A percentile compares a stretch with the other conserved stretches of the same genome.
phyloP scores from a whole-genome alignment of 2,113 vertebrate species.

The Indri indri region DNA sequence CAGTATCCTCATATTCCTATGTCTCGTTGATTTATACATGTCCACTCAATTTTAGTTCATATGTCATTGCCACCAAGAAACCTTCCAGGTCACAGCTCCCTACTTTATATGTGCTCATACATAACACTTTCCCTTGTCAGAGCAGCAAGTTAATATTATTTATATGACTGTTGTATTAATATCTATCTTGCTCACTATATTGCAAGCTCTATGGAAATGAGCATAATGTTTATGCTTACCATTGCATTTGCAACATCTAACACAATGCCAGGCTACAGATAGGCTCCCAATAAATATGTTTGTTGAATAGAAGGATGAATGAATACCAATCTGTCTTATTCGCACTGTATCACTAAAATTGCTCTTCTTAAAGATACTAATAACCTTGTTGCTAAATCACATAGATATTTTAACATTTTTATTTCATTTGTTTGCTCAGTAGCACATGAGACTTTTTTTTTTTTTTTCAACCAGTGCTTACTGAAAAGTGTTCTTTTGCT shows the following conservation, averaged over 20 bases:
- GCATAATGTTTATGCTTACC: neutral
- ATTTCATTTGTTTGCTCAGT: neutral
- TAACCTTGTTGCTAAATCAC: neutral
- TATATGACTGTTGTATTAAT: neutral
- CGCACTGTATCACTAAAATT: neutral
- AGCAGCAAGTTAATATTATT: constrained; percentile 14
- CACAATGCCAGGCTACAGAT: neutral
- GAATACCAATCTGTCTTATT: neutral
- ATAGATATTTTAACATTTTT: neutral
- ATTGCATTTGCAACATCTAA: neutral
- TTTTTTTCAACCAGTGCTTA: neutral
- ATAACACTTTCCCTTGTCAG: neutral
- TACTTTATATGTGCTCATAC: neutral
- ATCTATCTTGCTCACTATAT: neutral
- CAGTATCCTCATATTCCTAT: neutral
- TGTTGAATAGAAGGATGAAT: constrained; percentile 25
- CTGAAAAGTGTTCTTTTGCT: neutral
- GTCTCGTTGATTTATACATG: neutral
- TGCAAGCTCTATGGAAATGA: neutral
- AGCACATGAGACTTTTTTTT: neutral
- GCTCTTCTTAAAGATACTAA: neutral
- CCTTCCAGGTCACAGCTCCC: neutral
- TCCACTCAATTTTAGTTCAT: neutral
- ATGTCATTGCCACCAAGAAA: neutral
- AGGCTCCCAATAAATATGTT: neutral